These are phyloP conservation scores for Poeciliopsis turneri DNA, from an alignment of 2,797 vertebrate species.

Conservation along the genomic window DNA sequence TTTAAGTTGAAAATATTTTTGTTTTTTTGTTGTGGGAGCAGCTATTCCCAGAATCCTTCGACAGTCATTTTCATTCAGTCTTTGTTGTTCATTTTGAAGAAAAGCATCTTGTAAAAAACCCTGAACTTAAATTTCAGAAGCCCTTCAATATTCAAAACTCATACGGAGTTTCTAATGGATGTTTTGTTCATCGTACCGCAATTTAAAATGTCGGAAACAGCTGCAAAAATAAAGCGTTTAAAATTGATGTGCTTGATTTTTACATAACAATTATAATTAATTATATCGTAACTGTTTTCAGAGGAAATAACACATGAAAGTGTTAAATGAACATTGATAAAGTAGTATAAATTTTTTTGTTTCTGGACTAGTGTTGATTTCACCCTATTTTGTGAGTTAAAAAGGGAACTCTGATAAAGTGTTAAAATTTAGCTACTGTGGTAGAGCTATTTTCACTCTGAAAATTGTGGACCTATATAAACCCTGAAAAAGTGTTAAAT, in stretches of 20 bases:
- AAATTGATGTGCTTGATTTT: neutral
- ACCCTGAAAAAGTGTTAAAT: too few relatives aligned
- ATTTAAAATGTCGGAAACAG: conserved; percentile 8
- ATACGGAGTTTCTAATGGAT: conserved; percentile 6
- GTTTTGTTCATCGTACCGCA: neutral
- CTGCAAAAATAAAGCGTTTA: neutral
- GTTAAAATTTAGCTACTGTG: neutral
- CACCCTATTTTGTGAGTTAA: neutral
- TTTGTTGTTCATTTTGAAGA: neutral
- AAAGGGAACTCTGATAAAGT: neutral
- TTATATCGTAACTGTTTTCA: neutral
- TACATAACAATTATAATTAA: neutral
- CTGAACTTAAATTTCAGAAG: conserved; percentile 19
- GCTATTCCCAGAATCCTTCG: too few relatives aligned
- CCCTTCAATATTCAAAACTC: conserved; percentile 22
- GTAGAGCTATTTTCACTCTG: too few relatives aligned
- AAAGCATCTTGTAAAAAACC: conserved; percentile 9
- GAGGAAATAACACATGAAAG: neutral
- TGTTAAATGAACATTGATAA: neutral
- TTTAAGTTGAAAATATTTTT: too few relatives aligned
- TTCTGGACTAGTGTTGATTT: neutral
- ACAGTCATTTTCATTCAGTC: too few relatives aligned
- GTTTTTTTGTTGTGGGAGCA: too few relatives aligned
- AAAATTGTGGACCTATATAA: too few relatives aligned
- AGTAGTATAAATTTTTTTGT: neutral